Evolutionary conservation across 1,140 invertebrate genomes (phyloP), one percentile per base, ranked within the genome.

Genomic region (Cardiocondyla obscurior): DNA sequence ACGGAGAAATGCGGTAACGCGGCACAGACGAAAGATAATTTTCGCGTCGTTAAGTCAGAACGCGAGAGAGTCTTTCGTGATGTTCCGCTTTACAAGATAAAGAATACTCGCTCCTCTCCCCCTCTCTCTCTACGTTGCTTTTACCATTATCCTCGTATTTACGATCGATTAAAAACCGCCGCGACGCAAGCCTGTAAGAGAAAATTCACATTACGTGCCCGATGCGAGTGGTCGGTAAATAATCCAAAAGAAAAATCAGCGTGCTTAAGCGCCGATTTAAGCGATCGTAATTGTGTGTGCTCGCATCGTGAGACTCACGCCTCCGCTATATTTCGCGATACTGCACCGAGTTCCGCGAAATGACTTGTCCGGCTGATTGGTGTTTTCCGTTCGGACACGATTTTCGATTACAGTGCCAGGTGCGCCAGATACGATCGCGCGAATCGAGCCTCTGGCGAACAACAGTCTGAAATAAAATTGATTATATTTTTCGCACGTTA

Each of bases 101-200:
- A 84, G 60, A 25, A 33, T 22, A 33, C 42, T n/a, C 5, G 42
- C 22, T 22, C 55, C 7, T n/a, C n/a, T n/a, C n/a, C n/a, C n/a
- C n/a, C n/a, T n/a, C n/a, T n/a, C 25, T 53, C 69, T 19, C 62
- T 8, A 28, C 7, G 8, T 44, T 19, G 22, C 77, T 83, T 69
- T 83, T 70, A 67, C 49, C 44, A 73, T 79, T 65, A 44, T n/a
- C 22, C 2, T 7, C 42, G 62, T 58, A 30, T 85, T 86, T 82
- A 86, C 55, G 83, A 86, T 85, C 76, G 62, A 74, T 86, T 55
- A 73, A 73, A 67, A 25, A 44, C 51, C 19, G 36, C 19, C 44
- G 22, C 12, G 25, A 14, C 19, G 16, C 22, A 12, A 25, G 36
- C 25, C 39, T 22, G 5, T 28, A 19, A 58, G 28, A 72, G 58